These are phyloP conservation scores for Sander vitreus DNA, from an alignment of 2,113 vertebrate species.

Conservation along the genomic window DNA sequence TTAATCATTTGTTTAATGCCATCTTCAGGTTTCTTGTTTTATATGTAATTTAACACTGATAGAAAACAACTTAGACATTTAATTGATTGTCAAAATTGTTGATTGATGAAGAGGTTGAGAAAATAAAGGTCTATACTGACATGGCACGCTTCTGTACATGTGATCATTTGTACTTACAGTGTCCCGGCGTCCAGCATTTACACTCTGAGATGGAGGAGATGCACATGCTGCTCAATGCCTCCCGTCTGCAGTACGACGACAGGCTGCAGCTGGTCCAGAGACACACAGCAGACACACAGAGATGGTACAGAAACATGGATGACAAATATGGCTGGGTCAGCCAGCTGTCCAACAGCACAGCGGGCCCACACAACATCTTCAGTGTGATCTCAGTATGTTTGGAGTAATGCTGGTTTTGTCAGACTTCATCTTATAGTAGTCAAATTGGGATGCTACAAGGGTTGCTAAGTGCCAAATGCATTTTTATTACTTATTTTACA, in stretches of 20 bases:
- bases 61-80: not conserved
- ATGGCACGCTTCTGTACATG: too few relatives aligned
- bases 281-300: constrained; percentile 85
- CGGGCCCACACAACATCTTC: constrained; percentile 76
- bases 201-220: constrained; percentile 85
- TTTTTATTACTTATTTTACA: not conserved
- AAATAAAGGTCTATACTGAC: too few relatives aligned
- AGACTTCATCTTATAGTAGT: not conserved
- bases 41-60: not conserved
- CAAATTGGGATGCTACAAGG: not conserved
- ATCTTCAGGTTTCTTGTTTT: not conserved
- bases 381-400: constrained; percentile 82
- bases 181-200: constrained; percentile 84
- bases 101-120: too few relatives aligned
- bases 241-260: constrained; percentile 85
- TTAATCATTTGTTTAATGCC: not conserved
- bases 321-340: constrained; percentile 87
- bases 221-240: constrained; percentile 85
- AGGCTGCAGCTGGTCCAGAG: constrained; percentile 84
- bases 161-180: constrained; percentile 63
- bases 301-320: constrained; percentile 83
- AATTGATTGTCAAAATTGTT: not conserved
- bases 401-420: not conserved
- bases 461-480: not conserved
- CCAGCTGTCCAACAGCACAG: constrained; percentile 78